Conservation (phyloP, 2,113 vertebrate genomes). For the Cryptomyrus ogoouensis region DNA sequence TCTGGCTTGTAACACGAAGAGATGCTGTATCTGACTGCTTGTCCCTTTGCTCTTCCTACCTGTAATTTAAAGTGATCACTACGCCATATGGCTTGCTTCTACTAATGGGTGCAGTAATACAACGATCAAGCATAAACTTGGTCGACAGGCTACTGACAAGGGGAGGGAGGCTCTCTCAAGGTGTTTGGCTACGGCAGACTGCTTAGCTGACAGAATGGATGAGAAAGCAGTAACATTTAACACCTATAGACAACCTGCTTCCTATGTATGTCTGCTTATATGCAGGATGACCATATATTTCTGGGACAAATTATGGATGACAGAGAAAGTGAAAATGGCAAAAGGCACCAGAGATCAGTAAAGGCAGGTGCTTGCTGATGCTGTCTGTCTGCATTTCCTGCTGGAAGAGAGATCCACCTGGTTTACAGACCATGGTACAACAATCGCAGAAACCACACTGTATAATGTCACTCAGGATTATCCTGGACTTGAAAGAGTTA, state of each 20-base stretch:
- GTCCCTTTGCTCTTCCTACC: neutral
- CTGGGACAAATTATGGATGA: neutral
- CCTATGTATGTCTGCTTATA: neutral
- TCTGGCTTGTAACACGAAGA: neutral
- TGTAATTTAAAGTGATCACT: neutral
- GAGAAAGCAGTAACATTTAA: neutral
- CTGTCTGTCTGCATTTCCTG: neutral
- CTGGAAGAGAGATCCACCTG: neutral
- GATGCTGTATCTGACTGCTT: neutral
- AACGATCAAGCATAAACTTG: neutral
- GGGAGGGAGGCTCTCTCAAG: neutral
- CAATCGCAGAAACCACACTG: neutral
- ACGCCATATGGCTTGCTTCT: neutral
- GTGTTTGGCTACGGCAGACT: neutral
- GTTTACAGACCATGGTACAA: neutral
- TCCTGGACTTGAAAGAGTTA: neutral
- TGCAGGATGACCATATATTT: neutral
- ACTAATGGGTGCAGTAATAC: neutral
- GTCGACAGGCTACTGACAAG: neutral
- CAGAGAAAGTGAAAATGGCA: neutral
- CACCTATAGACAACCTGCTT: neutral
- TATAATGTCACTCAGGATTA: neutral
- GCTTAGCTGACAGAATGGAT: neutral
- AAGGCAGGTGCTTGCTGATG: neutral
- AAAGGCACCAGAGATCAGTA: neutral